Percentiles rank a stretch among this genome's conserved stretches.
These are phyloP conservation scores for Leptatherina wallacei DNA, from an alignment of 2,797 vertebrate genomes.

Conservation along the genomic window DNA sequence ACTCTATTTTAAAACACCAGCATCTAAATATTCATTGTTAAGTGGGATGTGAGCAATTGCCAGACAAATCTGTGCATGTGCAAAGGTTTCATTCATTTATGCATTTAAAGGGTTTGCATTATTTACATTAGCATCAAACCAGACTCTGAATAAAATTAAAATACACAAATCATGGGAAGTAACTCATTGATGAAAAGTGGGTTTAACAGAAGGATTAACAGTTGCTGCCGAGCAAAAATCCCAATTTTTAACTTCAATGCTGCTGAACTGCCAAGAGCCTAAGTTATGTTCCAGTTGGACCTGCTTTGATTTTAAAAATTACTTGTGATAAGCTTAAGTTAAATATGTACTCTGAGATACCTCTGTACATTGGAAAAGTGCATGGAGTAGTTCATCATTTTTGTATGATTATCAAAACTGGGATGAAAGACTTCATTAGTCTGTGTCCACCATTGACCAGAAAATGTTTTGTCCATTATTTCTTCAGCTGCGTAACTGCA, in stretches of 20 bases:
- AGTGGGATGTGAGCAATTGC: conserved; percentile 46
- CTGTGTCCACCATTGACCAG: conserved; percentile 48
- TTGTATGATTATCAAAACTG: conserved; percentile 30
- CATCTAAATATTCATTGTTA: conserved; percentile 44
- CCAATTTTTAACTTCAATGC: conserved; percentile 8
- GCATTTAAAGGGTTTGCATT: conserved; percentile 11
- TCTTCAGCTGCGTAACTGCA: conserved; percentile 26
- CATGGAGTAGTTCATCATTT: neutral
- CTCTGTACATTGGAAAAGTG: neutral
- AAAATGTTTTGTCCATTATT: conserved; percentile 50
- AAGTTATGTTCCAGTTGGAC: conserved; percentile 20
- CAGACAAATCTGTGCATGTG: conserved; percentile 30
- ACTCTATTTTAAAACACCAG: conserved; percentile 16
- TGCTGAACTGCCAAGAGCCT: neutral
- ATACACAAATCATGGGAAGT: neutral
- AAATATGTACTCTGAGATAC: conserved; percentile 13
- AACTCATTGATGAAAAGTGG: neutral
- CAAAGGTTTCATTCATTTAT: conserved; percentile 24
- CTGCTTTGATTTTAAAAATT: conserved; percentile 2
- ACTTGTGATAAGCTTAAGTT: conserved; percentile 2
- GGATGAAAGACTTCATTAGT: conserved; percentile 24
- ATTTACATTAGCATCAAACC: conserved; percentile 26
- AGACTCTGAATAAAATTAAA: conserved; percentile 22
- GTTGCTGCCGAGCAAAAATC: conserved; percentile 15
- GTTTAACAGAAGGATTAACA: neutral